Base-by-base conservation (phyloP, 1,140 invertebrate species). In the Steinernema feltiae region DNA sequence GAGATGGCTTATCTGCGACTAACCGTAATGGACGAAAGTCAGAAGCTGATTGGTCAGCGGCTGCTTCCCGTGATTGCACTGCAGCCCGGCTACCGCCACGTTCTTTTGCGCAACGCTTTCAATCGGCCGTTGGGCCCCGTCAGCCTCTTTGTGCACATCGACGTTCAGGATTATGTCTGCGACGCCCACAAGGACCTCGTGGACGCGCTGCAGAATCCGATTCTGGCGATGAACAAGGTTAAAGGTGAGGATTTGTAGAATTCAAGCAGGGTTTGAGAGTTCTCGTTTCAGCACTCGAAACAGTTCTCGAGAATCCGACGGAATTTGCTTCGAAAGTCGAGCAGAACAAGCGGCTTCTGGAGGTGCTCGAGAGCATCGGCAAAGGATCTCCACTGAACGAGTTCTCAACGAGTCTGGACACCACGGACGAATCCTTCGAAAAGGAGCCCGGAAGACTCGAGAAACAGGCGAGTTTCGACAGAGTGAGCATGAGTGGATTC, bases 131-230 rank as follows among this genome's bases (percentile, higher is more conserved):
- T 99, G 24, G 53, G 53, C 79, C 95, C 97, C 46, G 99, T 98
- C 91, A 63, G 53, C 53, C 88, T 99, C 72, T 99, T 99, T 88
- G 98, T 96, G 87, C 94, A 97, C 87, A 97, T 99, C 83, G 95
- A 98, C 88, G 91, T 99, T 48, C 99, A 99, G 89, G 99, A 99
- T 80, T 99, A 99, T 89, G 95, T 99, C 76, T 97, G 97, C 72
- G 97, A 99, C 89, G 97, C 96, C 74, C 93, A 98, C 86, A 94
- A 95, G 90, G 53, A 63, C 53, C 53, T 63, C 15, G 53, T 63
- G 12, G 53, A 63, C 53, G 53, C 53, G 12, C 53, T 63, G 24
- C 53, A 63, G 53, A 63, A 63, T 21, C 53, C 53, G 12, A 63
- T 63, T 27, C 24, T 63, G 7, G 53, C 53, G 12, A 63, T 63